A percentile compares a stretch with the other conserved stretches of the same genome.
Evolutionary conservation across 2,888 invertebrate species (phyloP).

Genomic region (Luperina testacea): DNA sequence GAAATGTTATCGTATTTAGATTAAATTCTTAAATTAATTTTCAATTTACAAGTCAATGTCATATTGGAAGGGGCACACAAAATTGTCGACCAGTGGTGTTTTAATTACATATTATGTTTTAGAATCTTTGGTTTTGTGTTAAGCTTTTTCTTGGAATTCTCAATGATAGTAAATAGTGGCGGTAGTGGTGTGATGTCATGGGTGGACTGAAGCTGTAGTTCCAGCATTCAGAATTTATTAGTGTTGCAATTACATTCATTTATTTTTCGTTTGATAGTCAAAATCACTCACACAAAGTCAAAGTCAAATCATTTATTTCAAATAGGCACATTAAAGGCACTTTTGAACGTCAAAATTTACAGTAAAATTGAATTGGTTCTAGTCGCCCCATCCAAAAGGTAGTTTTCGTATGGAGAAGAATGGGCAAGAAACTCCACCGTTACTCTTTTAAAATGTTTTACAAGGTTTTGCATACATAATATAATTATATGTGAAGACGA

Average conservation of each 20-base stretch:
- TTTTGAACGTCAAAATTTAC: too few relatives aligned
- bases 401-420: too few relatives aligned
- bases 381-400: too few relatives aligned
- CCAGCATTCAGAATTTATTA: background rate
- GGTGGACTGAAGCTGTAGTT: background rate
- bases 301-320: too few relatives aligned
- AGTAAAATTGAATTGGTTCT: too few relatives aligned
- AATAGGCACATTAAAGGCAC: too few relatives aligned
- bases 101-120: background rate
- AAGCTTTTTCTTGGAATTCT: background rate
- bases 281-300: background rate
- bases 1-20: conserved; percentile 33
- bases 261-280: background rate
- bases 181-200: background rate
- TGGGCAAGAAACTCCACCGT: too few relatives aligned
- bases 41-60: background rate
- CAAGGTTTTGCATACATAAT: too few relatives aligned
- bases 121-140: background rate
- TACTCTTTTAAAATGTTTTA: too few relatives aligned
- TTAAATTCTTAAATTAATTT: conserved; percentile 16
- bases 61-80: background rate
- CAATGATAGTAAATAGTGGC: background rate
- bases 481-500: too few relatives aligned
- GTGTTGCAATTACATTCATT: background rate
- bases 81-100: background rate